These are phyloP conservation scores for Discoglossus pictus DNA, from an alignment of 2,797 vertebrate species.

Conservation along the genomic window DNA sequence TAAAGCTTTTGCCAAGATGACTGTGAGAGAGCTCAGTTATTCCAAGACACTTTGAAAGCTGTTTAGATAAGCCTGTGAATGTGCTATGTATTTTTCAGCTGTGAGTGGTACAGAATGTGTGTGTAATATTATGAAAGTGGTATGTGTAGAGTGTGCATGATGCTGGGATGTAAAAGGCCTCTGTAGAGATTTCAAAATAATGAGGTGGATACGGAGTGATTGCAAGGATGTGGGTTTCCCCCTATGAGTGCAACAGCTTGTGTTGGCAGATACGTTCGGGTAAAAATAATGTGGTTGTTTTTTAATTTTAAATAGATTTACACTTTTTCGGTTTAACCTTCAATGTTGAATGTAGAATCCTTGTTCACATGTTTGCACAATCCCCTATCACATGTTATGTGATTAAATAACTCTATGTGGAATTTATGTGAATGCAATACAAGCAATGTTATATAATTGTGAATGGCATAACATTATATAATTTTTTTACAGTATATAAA, in stretches of 20 bases:
- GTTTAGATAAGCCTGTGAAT: constrained; percentile 43
- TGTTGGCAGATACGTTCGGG: constrained; percentile 30
- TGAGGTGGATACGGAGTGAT: constrained; percentile 41
- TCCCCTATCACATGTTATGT: too few species aligned
- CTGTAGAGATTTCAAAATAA: constrained; percentile 33
- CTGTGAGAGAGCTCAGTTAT: constrained; percentile 18
- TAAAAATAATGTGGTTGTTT: constrained; percentile 32
- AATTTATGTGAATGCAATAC: too few species aligned
- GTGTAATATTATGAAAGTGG: constrained; percentile 48
- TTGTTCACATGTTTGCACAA: constrained; percentile 22
- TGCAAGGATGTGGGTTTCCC: constrained; percentile 39
- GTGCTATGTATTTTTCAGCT: constrained; percentile 34
- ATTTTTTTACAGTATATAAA: too few species aligned
- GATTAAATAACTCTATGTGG: too few species aligned
- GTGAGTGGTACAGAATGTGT: constrained; percentile 25
- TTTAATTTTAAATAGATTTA: constrained; percentile 48
- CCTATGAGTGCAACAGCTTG: constrained; percentile 40
- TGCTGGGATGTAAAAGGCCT: constrained; percentile 36
- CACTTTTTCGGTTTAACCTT: constrained; percentile 33
- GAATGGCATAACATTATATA: too few species aligned
- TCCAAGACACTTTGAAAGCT: constrained; percentile 34
- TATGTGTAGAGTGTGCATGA: constrained; percentile 35
- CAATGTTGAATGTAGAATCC: constrained; percentile 34
- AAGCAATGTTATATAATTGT: too few species aligned
- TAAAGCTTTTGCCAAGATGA: constrained; percentile 25